Evolutionary conservation across 2,888 invertebrate genomes (phyloP), one percentile per base, ranked within the genome.

Genomic region (Xylocampa areola): DNA sequence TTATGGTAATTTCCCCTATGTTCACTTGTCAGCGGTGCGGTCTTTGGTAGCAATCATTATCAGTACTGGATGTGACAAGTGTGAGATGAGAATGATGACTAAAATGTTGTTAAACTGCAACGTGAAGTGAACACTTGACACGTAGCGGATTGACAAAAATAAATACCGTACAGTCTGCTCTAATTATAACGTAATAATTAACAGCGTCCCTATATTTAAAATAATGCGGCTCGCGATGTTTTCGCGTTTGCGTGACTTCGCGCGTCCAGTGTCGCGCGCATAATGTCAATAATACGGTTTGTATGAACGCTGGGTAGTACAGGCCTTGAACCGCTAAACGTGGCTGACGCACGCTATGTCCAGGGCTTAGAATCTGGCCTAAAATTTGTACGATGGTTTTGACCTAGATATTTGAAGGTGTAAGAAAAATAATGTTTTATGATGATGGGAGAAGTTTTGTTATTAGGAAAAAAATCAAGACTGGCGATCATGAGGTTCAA

Each of bases 251-350:
- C 61, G 57, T 71, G 70, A 65, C 62, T 43, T 35, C 0, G 43
- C n/a, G 33, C 33, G 45, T 45, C 49, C 19, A 58, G 36, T 52
- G 58, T 47, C 70, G 45, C 48, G 49, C 43, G 8, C 48, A 51
- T 50, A 43, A 58, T 65, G 61, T 60, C 35, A 65, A 48, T 54
- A 68, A 32, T 49, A 63, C 23, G 23, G 33, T 21, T 27, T 23
- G 45, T 36, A 11, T 5, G 5, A 21, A 21, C 21, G 21, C 25
- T 41, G 39, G 6, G 14, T 16, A 23, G 8, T 45, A 45, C 1
- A 36, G 54, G 43, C 76, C 76, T 73, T 72, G 76, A 65, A 75
- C 62, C 30, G 29, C 19, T 23, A 16, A 55, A 40, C 25, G 35
- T 60, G 35, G 10, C 30, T 3, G 27, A 14, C 13, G 33, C 76